Base-by-base conservation (phyloP, 1,140 invertebrate genomes). In the Prorops nasuta region DNA sequence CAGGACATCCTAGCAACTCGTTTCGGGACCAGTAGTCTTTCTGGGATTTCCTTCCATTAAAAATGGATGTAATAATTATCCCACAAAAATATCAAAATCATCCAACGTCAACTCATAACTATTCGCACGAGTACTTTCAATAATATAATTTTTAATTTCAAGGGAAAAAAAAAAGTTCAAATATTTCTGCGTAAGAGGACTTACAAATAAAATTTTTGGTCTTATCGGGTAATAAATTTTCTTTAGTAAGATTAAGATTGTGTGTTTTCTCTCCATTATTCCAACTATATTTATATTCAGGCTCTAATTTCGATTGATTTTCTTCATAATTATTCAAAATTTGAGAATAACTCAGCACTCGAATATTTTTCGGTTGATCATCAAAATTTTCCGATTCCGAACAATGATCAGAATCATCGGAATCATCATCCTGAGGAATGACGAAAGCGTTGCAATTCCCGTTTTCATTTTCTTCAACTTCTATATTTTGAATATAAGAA, bases 1-100 rank as follows among this genome's bases (percentile, higher is more conserved):
- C n/a, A 20, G 45, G 39, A 19, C 21, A 28, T 21, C 20, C 22
- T 14, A 50, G 31, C 16, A 43, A 40, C 12, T 19, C 24, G 32
- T 54, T 36, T 12, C 28, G 34, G 32, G 41, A 51, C 44, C 48
- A 56, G 40, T 56, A 56, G 22, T 56, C 42, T 39, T 35, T 12
- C 41, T 49, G 32, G 35, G 35, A n/a, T 46, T 6, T 7, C 16
- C 47, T 40, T 34, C 17, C 41, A 32, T 54, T 54, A 17, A 24
- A 44, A 21, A 22, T 10, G 9, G 44, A 39, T 1, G 46, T 36
- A 21, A 54, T 54, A 14, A 45, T 44, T 16, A 44, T 49, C 41
- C 49, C n/a, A 51, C 10, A 43, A 56, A 51, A 18, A 22, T 41
- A 20, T 55, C 20, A 17, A 49, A 44, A 40, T 42, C 40, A 9